A percentile compares a stretch with the other conserved stretches of the same genome.
Evolutionary conservation across 2,113 vertebrate species (phyloP).

Genomic region (Loxodonta africana): DNA sequence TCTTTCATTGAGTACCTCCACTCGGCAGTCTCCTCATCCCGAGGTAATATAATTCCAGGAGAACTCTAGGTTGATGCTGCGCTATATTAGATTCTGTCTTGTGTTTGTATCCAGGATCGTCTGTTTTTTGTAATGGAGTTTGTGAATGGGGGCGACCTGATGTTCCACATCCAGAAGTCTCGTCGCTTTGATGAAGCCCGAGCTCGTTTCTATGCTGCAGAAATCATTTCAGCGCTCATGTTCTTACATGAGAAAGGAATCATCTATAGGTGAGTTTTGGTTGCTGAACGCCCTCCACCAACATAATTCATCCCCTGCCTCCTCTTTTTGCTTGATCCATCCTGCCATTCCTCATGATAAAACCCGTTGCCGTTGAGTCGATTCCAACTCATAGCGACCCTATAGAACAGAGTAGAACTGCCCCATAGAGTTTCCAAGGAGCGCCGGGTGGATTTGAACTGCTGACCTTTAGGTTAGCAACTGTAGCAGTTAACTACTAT

Average conservation of each 20-base stretch:
- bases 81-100: constrained; percentile 51
- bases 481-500: too few relatives aligned
- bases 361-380: too few relatives aligned
- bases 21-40: not conserved
- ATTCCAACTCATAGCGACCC: too few relatives aligned
- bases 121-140: constrained; percentile 99
- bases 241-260: constrained; percentile 97
- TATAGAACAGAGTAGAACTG: too few relatives aligned
- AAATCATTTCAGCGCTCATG: constrained; percentile 98
- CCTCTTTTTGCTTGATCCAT: not conserved
- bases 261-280: constrained; percentile 95
- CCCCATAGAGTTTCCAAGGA: too few relatives aligned
- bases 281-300: not conserved
- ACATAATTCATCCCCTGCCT: too few relatives aligned
- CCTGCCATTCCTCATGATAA: not conserved
- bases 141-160: constrained; percentile 97
- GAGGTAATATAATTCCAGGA: too few relatives aligned
- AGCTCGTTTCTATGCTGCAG: constrained; percentile 97
- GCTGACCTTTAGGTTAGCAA: too few relatives aligned
- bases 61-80: not conserved
- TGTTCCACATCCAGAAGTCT: constrained; percentile 99
- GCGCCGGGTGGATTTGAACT: too few relatives aligned
- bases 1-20: not conserved
- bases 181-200: constrained; percentile 96
- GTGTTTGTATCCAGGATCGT: constrained; percentile 92